Evolutionary conservation across 2,113 vertebrate genomes (phyloP).

Genomic region (Protomyctophum bolini): DNA sequence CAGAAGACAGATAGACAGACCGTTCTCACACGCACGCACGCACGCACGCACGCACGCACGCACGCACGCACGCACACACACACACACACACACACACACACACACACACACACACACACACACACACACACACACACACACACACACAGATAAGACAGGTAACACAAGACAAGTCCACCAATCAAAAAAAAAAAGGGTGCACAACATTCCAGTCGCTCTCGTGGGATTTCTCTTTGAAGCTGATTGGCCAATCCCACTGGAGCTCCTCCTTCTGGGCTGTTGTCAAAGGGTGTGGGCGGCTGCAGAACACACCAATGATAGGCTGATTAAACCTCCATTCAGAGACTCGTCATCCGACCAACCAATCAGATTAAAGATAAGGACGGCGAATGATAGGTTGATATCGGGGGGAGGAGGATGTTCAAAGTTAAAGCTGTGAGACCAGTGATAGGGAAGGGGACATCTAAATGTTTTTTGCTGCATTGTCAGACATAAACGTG

Average conservation of each 20-base stretch:
- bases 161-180: constrained; percentile 63
- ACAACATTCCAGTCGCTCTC: constrained; percentile 65
- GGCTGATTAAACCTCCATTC: constrained; percentile 81
- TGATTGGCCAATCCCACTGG: constrained; percentile 82
- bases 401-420: constrained; percentile 52
- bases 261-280: constrained; percentile 79
- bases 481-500: constrained; percentile 85
- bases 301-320: constrained; percentile 78
- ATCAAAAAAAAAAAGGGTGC: constrained; percentile 80
- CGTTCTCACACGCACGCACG: constrained; percentile 30
- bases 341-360: constrained; percentile 80
- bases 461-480: constrained; percentile 82
- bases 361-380: constrained; percentile 81
- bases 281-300: constrained; percentile 65
- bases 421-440: constrained; percentile 79
- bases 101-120: constrained; percentile 55
- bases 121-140: constrained; percentile 44
- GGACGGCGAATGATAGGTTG: constrained; percentile 66
- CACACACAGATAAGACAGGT: constrained; percentile 31
- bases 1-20: constrained; percentile 49
- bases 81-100: constrained; percentile 65
- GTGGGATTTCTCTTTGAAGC: constrained; percentile 78
- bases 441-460: constrained; percentile 76
- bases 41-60: constrained; percentile 66
- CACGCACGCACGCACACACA: constrained; percentile 53